These are phyloP conservation scores for Hesperophylax magnus DNA, from an alignment of 1,140 invertebrate genomes.

Conservation along the genomic window DNA sequence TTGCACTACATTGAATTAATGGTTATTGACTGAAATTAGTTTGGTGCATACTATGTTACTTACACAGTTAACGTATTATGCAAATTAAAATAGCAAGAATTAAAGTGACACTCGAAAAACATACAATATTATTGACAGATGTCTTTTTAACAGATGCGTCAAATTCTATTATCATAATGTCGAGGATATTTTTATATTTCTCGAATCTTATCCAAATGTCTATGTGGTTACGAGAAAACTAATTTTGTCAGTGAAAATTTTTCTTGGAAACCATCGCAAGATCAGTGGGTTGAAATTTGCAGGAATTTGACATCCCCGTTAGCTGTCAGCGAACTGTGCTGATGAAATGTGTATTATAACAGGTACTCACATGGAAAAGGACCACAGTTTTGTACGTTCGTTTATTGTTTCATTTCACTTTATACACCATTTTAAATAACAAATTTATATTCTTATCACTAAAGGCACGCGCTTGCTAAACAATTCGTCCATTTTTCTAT, in stretches of 20 bases:
- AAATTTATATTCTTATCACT: constrained; percentile 17
- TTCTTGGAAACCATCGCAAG: constrained; percentile 8
- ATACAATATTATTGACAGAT: constrained; percentile 34
- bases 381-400: constrained; percentile 28
- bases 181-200: neutral
- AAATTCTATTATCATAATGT: neutral
- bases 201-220: neutral
- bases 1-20: no score
- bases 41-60: no score
- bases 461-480: constrained; percentile 29
- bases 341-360: no score
- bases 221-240: constrained; percentile 1
- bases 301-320: constrained; percentile 3
- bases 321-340: neutral
- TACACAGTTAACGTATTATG: neutral
- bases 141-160: neutral
- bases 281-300: neutral
- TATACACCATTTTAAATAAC: constrained; percentile 2
- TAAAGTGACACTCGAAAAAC: constrained; percentile 13
- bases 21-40: no score
- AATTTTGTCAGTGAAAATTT: neutral
- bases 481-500: constrained; percentile 30
- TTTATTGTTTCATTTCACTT: constrained; percentile 24
- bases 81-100: neutral
- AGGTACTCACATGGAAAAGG: constrained; percentile 33